phyloP scores from a whole-genome alignment of 2,888 invertebrate genomes.

The Sarcophaga caerulescens region DNA sequence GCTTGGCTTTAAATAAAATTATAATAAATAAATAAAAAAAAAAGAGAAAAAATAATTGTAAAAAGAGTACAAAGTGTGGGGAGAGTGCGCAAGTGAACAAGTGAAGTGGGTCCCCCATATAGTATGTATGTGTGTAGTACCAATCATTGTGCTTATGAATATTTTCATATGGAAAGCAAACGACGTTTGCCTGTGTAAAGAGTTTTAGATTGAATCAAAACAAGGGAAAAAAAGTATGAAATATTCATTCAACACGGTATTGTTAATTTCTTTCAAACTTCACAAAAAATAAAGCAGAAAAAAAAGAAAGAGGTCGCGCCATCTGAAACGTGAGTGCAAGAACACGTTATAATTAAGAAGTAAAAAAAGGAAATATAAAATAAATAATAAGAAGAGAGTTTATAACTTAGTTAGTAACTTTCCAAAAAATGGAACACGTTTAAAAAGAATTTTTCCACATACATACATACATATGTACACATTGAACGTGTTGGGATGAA shows the following conservation, averaged over 20 bases:
- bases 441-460: slow-evolving; percentile 43
- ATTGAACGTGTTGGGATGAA: slow-evolving; percentile 57
- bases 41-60: slow-evolving; percentile 5
- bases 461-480: not conserved
- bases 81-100: not conserved
- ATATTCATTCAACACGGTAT: slow-evolving; percentile 3
- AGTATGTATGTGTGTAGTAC: not conserved
- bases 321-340: slow-evolving; percentile 55
- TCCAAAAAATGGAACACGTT: slow-evolving; percentile 47
- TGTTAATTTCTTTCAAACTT: slow-evolving; percentile 13
- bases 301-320: slow-evolving; percentile 46
- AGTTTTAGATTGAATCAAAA: slow-evolving; percentile 6
- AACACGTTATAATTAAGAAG: slow-evolving; percentile 48
- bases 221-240: slow-evolving; percentile 6
- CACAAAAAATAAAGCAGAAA: not conserved
- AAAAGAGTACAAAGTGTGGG: not conserved
- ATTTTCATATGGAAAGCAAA: slow-evolving; percentile 21
- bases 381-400: not conserved
- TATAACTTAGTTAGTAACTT: slow-evolving; percentile 22
- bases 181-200: not conserved
- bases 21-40: not conserved
- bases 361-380: slow-evolving; percentile 15
- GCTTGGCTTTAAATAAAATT: too few species aligned
- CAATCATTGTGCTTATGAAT: not conserved
- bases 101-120: not conserved